These are phyloP conservation scores for Laupala kohalensis DNA, from an alignment of 1,140 invertebrate species.

Conservation along the genomic window DNA sequence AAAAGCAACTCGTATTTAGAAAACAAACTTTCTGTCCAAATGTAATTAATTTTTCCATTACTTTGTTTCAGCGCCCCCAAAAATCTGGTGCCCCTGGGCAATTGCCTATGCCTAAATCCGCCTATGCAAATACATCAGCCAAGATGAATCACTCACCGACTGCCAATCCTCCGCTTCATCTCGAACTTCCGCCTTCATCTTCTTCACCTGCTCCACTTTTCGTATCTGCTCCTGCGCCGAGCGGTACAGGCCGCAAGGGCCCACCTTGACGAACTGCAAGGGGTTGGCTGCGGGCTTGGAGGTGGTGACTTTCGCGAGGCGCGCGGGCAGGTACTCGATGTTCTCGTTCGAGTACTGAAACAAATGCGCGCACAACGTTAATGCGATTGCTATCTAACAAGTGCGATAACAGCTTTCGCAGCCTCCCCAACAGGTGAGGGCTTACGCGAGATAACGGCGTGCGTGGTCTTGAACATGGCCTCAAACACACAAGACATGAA, in stretches of 20 bases:
- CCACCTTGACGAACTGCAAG: constrained; percentile 77
- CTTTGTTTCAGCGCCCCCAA: too few species aligned
- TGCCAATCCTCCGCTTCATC: constrained; percentile 87
- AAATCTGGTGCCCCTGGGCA: too few species aligned
- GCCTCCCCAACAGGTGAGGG: too few species aligned
- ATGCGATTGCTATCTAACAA: background rate
- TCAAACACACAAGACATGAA: too few species aligned
- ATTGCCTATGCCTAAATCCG: too few species aligned
- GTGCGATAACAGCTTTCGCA: too few species aligned
- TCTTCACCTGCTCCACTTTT: constrained; percentile 70
- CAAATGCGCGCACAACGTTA: background rate
- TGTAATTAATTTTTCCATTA: too few species aligned
- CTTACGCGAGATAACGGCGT: too few species aligned
- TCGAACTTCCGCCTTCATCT: constrained; percentile 53
- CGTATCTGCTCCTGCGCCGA: constrained; percentile 74
- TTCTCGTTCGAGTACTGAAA: constrained; percentile 25
- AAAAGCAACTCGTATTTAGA: too few species aligned
- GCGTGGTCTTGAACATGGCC: too few species aligned
- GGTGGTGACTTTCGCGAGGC: constrained; percentile 39
- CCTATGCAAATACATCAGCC: too few species aligned
- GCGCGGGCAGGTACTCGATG: constrained; percentile 26
- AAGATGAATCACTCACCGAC: constrained; percentile 48
- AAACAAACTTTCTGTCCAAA: too few species aligned
- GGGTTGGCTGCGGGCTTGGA: constrained; percentile 72
- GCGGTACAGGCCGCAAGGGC: constrained; percentile 69